phyloP scores from a whole-genome alignment of 2,797 vertebrate genomes.

The Clarias platycephalus region DNA sequence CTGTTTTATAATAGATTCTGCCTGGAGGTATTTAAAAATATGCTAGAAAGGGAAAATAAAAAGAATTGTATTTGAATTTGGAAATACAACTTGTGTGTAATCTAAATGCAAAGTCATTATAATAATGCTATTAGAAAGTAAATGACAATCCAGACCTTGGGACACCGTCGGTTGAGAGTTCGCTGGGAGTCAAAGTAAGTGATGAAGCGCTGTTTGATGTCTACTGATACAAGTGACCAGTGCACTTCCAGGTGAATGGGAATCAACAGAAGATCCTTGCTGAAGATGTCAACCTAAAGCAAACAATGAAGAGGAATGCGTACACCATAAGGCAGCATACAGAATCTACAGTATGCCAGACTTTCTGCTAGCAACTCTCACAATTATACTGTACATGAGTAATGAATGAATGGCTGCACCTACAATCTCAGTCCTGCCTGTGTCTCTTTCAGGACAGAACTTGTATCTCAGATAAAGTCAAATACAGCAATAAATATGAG shows the following conservation, averaged over 20 bases:
- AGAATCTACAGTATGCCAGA: not conserved
- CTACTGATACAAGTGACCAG: slow-evolving; percentile 91
- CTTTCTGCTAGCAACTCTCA: not conserved
- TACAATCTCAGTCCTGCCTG: not conserved
- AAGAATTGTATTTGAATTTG: slow-evolving; percentile 6
- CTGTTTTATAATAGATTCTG: slow-evolving; percentile 90
- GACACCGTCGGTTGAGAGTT: slow-evolving; percentile 90
- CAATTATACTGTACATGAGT: not conserved
- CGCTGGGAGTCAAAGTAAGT: slow-evolving; percentile 94
- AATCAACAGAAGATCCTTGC: slow-evolving; percentile 89
- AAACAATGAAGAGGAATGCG: not conserved
- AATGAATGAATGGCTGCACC: not conserved
- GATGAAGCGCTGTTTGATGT: slow-evolving; percentile 82
- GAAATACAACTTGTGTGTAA: not conserved
- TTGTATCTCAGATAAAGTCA: not conserved
- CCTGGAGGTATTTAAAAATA: slow-evolving; percentile 93
- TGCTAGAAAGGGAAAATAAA: slow-evolving; percentile 71
- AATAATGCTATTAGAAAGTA: not conserved
- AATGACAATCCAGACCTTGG: slow-evolving; percentile 75
- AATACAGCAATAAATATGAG: not conserved
- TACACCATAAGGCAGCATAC: not conserved
- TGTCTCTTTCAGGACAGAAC: not conserved
- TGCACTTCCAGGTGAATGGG: slow-evolving; percentile 94
- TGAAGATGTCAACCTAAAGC: slow-evolving; percentile 89
- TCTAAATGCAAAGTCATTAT: not conserved